Percentiles rank a stretch among this genome's conserved stretches.
These are phyloP conservation scores for Telmatherina bonti DNA, from an alignment of 2,797 vertebrate species.

Conservation along the genomic window DNA sequence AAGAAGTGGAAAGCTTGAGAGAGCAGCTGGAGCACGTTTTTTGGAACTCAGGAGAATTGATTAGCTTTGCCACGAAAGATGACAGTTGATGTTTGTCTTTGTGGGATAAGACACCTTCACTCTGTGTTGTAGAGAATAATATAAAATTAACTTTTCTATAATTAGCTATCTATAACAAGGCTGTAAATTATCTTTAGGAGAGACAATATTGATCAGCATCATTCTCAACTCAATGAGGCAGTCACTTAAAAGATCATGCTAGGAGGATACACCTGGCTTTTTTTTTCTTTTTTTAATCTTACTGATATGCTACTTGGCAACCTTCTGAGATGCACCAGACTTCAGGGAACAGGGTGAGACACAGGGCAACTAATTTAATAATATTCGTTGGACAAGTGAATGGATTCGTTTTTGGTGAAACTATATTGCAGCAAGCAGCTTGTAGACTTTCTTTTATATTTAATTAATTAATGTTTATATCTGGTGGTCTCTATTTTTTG, in stretches of 20 bases:
- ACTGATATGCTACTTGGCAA: conserved; percentile 50
- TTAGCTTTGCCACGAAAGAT: conserved; percentile 54
- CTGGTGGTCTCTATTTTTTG: conserved; percentile 7
- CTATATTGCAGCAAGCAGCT: conserved; percentile 32
- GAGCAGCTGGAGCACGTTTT: conserved; percentile 56
- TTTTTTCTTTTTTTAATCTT: conserved; percentile 7
- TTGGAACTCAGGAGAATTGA: conserved; percentile 67
- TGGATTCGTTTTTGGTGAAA: conserved; percentile 52
- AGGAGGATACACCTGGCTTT: conserved; percentile 17
- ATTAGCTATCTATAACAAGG: conserved; percentile 6
- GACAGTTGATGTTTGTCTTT: conserved; percentile 49
- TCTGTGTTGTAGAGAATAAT: background rate
- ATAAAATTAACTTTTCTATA: background rate
- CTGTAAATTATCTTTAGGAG: background rate
- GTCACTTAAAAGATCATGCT: background rate
- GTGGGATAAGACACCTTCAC: background rate
- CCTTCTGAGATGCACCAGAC: conserved; percentile 45
- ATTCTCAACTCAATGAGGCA: background rate
- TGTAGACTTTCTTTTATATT: conserved; percentile 34
- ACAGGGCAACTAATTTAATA: conserved; percentile 73
- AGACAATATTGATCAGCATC: background rate
- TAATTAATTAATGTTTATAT: conserved; percentile 34
- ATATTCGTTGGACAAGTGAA: conserved; percentile 57
- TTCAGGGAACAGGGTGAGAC: conserved; percentile 71
- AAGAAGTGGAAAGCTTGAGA: conserved; percentile 52